Conservation (phyloP, 2,888 invertebrate species). For the Dicranocentrus wangi region DNA sequence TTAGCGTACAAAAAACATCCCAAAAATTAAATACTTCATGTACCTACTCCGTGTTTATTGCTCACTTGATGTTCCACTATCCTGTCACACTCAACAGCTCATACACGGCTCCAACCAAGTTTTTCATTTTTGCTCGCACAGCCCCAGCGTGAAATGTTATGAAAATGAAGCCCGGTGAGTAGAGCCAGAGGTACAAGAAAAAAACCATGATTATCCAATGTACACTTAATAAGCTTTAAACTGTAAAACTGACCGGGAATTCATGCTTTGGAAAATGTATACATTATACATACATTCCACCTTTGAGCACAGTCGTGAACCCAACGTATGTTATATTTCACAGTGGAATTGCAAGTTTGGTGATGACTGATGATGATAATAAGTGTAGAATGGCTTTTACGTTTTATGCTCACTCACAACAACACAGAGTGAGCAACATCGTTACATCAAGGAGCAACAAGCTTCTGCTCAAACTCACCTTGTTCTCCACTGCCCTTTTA, state of each 20-base stretch:
- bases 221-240: slow-evolving; percentile 26
- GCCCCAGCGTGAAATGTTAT: neutral
- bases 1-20: no score
- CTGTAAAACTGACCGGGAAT: slow-evolving; percentile 52
- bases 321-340: slow-evolving; percentile 30
- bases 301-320: slow-evolving; percentile 33
- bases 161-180: neutral
- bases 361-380: slow-evolving; percentile 67
- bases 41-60: no score
- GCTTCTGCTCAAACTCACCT: neutral
- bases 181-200: no score
- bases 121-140: no score
- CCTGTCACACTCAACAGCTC: no score
- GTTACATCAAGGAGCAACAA: neutral
- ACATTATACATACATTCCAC: slow-evolving; percentile 49
- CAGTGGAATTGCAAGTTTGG: slow-evolving; percentile 67
- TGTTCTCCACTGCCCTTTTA: neutral
- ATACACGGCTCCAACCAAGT: no score
- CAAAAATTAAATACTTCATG: no score
- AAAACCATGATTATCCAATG: no score
- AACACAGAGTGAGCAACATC: slow-evolving; percentile 18
- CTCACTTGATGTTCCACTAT: no score
- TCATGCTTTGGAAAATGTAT: slow-evolving; percentile 37
- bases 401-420: neutral
- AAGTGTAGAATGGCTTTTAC: slow-evolving; percentile 29